Evolutionary conservation across 2,888 invertebrate genomes (phyloP).

Genomic region (Leptarthrus brevirostris): DNA sequence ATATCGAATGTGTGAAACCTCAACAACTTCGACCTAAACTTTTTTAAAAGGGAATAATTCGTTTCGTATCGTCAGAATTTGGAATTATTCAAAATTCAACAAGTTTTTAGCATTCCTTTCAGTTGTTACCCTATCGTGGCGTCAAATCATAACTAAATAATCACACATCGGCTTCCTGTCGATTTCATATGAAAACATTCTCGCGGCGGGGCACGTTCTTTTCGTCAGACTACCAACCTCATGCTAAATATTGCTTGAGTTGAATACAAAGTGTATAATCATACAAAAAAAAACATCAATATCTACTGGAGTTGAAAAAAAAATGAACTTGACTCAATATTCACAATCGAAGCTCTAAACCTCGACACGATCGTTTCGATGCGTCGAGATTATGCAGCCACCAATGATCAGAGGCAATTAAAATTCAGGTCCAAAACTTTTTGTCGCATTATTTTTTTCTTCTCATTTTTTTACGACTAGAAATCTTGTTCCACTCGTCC

Average conservation of each 20-base stretch:
- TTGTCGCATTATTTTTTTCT: conserved; percentile 20
- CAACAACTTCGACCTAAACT: no score
- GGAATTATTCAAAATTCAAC: no score
- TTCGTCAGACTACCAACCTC: not conserved
- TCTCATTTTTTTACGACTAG: not conserved
- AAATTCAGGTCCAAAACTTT: conserved; percentile 42
- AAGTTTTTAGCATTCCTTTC: no score
- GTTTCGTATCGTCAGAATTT: no score
- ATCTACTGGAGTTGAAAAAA: no score
- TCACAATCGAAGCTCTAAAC: conserved; percentile 3
- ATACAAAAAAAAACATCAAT: conserved; percentile 15
- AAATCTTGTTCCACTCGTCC: conserved; percentile 14
- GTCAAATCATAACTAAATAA: not conserved
- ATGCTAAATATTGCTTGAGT: not conserved
- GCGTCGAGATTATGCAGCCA: conserved; percentile 1
- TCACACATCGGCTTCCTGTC: conserved; percentile 9
- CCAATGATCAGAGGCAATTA: conserved; percentile 28
- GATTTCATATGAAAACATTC: not conserved
- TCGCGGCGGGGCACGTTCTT: not conserved
- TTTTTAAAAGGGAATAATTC: no score
- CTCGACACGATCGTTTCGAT: not conserved
- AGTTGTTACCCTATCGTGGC: no score
- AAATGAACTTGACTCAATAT: no score
- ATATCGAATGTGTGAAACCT: no score
- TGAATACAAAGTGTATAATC: conserved; percentile 8